A percentile compares a stretch with the other conserved stretches of the same genome.
Evolutionary conservation across 2,888 invertebrate species (phyloP).

Genomic region (Anticlea derivata): DNA sequence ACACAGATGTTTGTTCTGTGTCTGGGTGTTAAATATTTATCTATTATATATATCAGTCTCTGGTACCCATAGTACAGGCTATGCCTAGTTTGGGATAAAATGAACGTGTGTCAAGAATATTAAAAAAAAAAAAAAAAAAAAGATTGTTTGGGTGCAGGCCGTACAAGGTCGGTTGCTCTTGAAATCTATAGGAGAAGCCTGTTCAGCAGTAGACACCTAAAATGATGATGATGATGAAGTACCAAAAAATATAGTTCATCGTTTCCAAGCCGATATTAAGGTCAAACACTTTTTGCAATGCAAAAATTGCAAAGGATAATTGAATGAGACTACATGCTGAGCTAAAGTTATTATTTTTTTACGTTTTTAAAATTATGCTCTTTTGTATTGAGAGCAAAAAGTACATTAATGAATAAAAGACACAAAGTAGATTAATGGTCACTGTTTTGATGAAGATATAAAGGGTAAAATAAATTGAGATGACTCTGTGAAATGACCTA

Average conservation of each 20-base stretch:
- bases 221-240: not conserved
- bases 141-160: no score
- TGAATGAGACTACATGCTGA: slow-evolving; percentile 35
- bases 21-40: no score
- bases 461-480: slow-evolving; percentile 21
- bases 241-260: not conserved
- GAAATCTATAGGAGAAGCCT: no score
- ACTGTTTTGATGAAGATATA: slow-evolving; percentile 19
- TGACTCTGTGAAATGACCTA: slow-evolving; percentile 12
- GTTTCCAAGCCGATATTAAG: slow-evolving; percentile 26
- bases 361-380: slow-evolving; percentile 15
- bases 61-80: no score
- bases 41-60: no score
- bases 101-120: no score
- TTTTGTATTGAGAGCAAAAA: slow-evolving; percentile 27
- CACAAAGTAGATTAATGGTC: slow-evolving; percentile 26
- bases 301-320: slow-evolving; percentile 25
- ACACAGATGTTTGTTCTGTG: no score
- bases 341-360: slow-evolving; percentile 32
- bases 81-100: no score
- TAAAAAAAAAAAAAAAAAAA: no score
- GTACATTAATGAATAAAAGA: slow-evolving; percentile 10
- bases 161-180: no score
- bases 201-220: no score
- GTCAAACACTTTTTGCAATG: slow-evolving; percentile 31